Evolutionary conservation across 2,797 vertebrate genomes (phyloP).

Genomic region (Pitangus sulphuratus): DNA sequence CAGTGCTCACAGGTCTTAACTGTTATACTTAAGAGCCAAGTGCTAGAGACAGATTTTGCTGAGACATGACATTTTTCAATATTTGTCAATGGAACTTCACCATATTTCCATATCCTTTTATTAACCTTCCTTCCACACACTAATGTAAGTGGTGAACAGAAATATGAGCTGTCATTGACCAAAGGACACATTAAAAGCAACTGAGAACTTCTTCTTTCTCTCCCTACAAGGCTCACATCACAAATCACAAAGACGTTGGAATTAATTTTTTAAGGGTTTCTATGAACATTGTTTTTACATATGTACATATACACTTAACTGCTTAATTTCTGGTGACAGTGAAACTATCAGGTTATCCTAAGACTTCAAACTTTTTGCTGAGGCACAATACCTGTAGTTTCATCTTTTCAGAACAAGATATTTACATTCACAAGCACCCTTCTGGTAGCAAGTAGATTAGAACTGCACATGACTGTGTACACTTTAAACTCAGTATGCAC

Average conservation of each 20-base stretch:
- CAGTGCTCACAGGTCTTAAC: neutral
- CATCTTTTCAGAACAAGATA: neutral
- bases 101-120: neutral
- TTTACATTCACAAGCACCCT: neutral
- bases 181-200: neutral
- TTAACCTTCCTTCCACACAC: neutral
- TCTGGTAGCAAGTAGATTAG: neutral
- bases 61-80: neutral
- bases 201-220: neutral
- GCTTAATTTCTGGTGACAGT: neutral
- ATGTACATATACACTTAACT: neutral
- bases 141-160: neutral
- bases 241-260: neutral
- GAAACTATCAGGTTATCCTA: neutral
- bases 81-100: neutral
- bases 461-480: fast-evolving
- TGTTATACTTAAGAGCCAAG: neutral
- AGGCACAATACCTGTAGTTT: neutral
- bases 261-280: neutral
- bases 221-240: neutral
- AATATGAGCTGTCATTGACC: neutral
- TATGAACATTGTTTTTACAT: neutral
- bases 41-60: neutral
- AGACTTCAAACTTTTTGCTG: neutral
- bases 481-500: neutral